Percentiles rank a stretch among this genome's conserved stretches.
phyloP scores from a whole-genome alignment of 2,113 vertebrate species.

The Gymnarchus niloticus region DNA sequence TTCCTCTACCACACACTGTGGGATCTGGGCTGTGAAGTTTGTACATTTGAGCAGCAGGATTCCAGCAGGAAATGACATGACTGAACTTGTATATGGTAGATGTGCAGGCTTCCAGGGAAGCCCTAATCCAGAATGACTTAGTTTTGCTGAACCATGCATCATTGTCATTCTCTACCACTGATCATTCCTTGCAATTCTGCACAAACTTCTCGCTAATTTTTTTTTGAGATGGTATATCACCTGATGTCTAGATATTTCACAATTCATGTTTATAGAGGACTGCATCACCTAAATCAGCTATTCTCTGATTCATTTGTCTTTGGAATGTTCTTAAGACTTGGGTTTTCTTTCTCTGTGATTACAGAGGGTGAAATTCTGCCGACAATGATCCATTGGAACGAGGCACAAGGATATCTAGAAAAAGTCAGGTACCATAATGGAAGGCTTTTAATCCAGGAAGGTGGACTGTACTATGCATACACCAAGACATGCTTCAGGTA shows the following conservation, averaged over 20 bases:
- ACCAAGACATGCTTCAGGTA: slow-evolving; percentile 91
- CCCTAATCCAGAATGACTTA: background rate
- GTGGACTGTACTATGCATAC: slow-evolving; percentile 90
- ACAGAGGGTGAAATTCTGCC: slow-evolving; percentile 39
- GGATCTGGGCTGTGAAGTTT: background rate
- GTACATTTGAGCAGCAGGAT: background rate
- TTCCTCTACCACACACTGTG: background rate
- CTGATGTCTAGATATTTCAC: background rate
- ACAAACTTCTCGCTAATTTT: background rate
- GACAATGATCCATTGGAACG: slow-evolving; percentile 73
- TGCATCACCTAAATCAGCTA: background rate
- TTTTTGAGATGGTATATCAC: background rate
- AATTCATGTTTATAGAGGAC: background rate
- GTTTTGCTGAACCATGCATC: background rate
- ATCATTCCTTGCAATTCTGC: background rate
- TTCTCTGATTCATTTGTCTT: background rate
- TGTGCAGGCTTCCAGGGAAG: background rate
- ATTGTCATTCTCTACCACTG: background rate
- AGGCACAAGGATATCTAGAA: slow-evolving; percentile 67
- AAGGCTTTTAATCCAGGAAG: slow-evolving; percentile 70
- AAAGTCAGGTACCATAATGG: slow-evolving; percentile 67
- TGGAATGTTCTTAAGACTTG: background rate
- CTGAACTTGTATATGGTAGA: background rate
- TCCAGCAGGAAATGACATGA: background rate
- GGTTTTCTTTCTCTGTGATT: slow-evolving; percentile 19